Base-by-base conservation (phyloP, 2,888 invertebrate genomes). In the Diploptera punctata region DNA sequence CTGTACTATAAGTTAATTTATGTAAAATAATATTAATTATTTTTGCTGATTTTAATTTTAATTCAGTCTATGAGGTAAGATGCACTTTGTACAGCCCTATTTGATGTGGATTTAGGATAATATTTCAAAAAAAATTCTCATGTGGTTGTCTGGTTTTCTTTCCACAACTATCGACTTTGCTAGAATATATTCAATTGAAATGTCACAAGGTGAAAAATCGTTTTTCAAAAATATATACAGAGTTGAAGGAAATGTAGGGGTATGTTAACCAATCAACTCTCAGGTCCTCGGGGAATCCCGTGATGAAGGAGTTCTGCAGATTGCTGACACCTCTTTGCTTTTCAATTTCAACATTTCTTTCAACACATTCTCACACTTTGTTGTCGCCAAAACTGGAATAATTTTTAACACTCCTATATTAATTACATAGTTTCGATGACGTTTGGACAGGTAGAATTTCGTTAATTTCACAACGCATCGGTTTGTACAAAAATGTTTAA, bases 131-230 rank as follows among this genome's bases (percentile, higher is more conserved):
- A 57, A n/a, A n/a, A n/a, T n/a, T 29, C 57, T 57, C 57, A 31
- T 57, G 57, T 29, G 57, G 57, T 57, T 60, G 60, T n/a, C n/a
- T n/a, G n/a, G n/a, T n/a, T n/a, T n/a, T n/a, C 31, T 24, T 47
- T 47, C 24, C 44, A 26, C 24, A 44, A 24, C 10, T 33, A 47
- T 65, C 43, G 5, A 62, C 43, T n/a, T 16, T 0, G 44, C 47
- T 26, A 19, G 65, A 65, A 65, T 67, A 67, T 49, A 72, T 72
- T 72, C 72, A 68, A 72, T 72, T 72, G 72, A 72, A 72, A 72
- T 72, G 72, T 72, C 72, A 44, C 67, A 19, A 26, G 18, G 68
- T 72, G 72, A 72, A 68, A 72, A 72, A 72, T 72, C 72, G 72
- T 72, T 72, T 72, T 72, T 67, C 19, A 65, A 47, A 65, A 43